A percentile compares a stretch with the other conserved stretches of the same genome.
phyloP scores from a whole-genome alignment of 1,140 invertebrate species.

The Carposina sasakii region DNA sequence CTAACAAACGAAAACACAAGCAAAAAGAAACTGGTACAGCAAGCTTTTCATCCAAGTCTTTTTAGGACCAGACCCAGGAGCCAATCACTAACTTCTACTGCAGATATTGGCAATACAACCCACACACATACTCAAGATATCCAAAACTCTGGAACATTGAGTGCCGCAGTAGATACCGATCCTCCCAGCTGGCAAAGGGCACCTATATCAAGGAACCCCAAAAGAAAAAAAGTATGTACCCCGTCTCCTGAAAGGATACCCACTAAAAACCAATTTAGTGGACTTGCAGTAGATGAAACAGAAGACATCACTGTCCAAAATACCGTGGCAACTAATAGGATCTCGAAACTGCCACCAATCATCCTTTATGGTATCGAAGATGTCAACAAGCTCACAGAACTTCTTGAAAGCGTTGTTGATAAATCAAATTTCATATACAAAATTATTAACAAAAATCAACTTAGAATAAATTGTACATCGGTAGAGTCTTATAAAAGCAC shows the following conservation, averaged over 20 bases:
- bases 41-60: too few species aligned
- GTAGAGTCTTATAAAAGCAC: not conserved
- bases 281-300: not conserved
- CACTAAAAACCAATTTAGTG: not conserved
- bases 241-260: not conserved
- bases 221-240: not conserved
- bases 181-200: too few species aligned
- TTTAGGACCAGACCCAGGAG: too few species aligned
- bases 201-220: too few species aligned
- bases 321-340: not conserved
- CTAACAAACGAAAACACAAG: too few species aligned
- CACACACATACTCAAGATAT: too few species aligned
- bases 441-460: slow-evolving; percentile 5
- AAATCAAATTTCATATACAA: slow-evolving; percentile 1
- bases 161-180: too few species aligned
- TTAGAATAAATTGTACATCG: not conserved
- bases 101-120: too few species aligned
- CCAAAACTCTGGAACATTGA: too few species aligned
- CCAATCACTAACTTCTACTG: too few species aligned
- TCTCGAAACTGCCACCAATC: not conserved
- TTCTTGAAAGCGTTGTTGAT: not conserved
- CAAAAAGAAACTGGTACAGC: too few species aligned
- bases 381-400: not conserved
- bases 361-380: not conserved
- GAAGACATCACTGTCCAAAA: not conserved